A percentile compares a stretch with the other conserved stretches of the same genome.
These are phyloP conservation scores for Procambarus clarkii DNA, from an alignment of 1,140 invertebrate genomes.

Conservation along the genomic window DNA sequence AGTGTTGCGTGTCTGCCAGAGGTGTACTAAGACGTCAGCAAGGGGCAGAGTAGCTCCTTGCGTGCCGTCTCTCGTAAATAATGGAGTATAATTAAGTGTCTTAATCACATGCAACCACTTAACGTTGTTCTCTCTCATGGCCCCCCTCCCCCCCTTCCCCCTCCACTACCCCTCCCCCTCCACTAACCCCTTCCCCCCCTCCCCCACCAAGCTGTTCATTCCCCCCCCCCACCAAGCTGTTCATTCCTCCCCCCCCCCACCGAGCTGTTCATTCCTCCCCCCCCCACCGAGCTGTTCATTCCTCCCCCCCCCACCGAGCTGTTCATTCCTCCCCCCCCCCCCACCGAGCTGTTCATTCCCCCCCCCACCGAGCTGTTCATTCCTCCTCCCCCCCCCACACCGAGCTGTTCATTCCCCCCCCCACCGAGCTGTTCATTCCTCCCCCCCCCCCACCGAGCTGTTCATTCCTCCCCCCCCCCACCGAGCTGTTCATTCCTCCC, in stretches of 20 bases:
- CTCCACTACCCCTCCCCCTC: neutral
- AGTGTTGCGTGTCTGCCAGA: too few species aligned
- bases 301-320: too few species aligned
- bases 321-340: too few species aligned
- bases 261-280: too few species aligned
- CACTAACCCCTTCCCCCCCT: neutral
- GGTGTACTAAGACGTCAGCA: conserved; percentile 4
- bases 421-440: neutral
- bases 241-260: neutral
- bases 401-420: neutral
- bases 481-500: neutral
- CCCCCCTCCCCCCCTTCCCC: too few species aligned
- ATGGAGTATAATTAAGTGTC: conserved; percentile 46
- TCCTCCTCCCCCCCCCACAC: too few species aligned
- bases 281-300: too few species aligned
- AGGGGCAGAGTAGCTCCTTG: neutral
- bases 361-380: too few species aligned
- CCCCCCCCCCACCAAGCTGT: neutral
- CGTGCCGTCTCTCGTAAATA: conserved; percentile 35
- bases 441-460: too few species aligned
- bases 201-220: neutral
- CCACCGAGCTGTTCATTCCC: too few species aligned
- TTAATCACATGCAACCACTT: conserved; percentile 30
- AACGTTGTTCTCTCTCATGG: neutral
- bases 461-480: neutral